Percentiles rank a stretch among this genome's conserved stretches.
Evolutionary conservation across 2,113 vertebrate species (phyloP).

Genomic region (Datnioides undecimradiatus): DNA sequence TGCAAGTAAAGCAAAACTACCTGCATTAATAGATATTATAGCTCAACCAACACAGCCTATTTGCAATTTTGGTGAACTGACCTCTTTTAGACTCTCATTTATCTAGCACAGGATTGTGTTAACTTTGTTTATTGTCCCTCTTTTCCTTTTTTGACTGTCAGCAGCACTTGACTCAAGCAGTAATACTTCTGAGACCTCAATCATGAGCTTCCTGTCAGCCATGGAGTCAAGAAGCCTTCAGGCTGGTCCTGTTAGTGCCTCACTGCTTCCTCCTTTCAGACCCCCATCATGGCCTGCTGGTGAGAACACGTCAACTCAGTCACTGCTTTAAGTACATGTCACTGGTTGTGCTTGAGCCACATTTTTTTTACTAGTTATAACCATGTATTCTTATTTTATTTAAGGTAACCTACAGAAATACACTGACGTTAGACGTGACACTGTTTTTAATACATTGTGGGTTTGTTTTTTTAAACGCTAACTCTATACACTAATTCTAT

Average conservation of each 20-base stretch:
- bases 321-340: background rate
- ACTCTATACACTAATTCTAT: too few species aligned
- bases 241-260: slow-evolving; percentile 93
- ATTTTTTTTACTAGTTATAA: background rate
- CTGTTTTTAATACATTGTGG: background rate
- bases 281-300: slow-evolving; percentile 95
- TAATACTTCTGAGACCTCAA: slow-evolving; percentile 94
- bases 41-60: background rate
- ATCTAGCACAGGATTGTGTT: background rate
- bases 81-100: background rate
- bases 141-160: slow-evolving; percentile 83
- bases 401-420: background rate
- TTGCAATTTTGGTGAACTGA: background rate
- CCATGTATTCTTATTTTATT: background rate
- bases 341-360: background rate
- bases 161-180: slow-evolving; percentile 91
- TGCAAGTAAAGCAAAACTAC: background rate
- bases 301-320: slow-evolving; percentile 69
- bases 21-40: background rate
- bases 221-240: slow-evolving; percentile 93
- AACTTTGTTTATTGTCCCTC: slow-evolving; percentile 2
- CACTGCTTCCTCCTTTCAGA: slow-evolving; percentile 94
- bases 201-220: slow-evolving; percentile 96
- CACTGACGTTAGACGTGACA: background rate
- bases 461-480: too few species aligned